Conservation (phyloP, 2,113 vertebrate species). For the Corydoras maculifer region DNA sequence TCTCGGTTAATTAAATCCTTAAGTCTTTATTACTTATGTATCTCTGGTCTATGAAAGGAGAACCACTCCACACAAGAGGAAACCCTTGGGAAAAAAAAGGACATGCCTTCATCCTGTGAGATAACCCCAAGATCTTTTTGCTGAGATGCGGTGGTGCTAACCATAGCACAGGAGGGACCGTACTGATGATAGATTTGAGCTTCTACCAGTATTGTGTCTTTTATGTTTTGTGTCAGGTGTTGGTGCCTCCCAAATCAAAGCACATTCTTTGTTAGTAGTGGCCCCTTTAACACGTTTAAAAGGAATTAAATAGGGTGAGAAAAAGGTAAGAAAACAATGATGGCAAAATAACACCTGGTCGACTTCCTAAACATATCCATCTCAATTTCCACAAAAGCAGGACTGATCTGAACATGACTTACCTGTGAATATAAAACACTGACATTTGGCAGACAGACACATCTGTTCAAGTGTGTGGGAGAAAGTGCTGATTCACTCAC, state of each 20-base stretch:
- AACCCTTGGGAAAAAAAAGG: too few species aligned
- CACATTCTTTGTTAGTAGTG: constrained; percentile 6
- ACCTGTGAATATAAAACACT: constrained; percentile 23
- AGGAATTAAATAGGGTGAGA: background rate
- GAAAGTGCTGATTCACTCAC: too few species aligned
- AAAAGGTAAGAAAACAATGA: background rate
- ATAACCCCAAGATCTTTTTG: background rate
- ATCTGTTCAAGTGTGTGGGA: constrained; percentile 35
- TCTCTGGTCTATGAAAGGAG: too few species aligned
- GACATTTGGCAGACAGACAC: constrained; percentile 27
- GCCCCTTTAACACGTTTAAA: background rate
- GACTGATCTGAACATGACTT: constrained; percentile 8
- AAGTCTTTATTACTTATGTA: too few species aligned
- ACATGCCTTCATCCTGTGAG: too few species aligned
- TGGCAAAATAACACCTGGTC: constrained; percentile 35
- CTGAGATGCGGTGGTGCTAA: background rate
- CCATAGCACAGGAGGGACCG: too few species aligned
- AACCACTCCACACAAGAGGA: too few species aligned
- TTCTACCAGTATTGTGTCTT: background rate
- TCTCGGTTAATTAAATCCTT: too few species aligned
- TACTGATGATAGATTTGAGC: too few species aligned
- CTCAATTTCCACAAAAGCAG: background rate
- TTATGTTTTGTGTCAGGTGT: background rate
- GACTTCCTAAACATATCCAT: constrained; percentile 27
- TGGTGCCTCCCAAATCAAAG: background rate